Conservation (phyloP, 2,888 invertebrate genomes). For the Rosalia funebris region DNA sequence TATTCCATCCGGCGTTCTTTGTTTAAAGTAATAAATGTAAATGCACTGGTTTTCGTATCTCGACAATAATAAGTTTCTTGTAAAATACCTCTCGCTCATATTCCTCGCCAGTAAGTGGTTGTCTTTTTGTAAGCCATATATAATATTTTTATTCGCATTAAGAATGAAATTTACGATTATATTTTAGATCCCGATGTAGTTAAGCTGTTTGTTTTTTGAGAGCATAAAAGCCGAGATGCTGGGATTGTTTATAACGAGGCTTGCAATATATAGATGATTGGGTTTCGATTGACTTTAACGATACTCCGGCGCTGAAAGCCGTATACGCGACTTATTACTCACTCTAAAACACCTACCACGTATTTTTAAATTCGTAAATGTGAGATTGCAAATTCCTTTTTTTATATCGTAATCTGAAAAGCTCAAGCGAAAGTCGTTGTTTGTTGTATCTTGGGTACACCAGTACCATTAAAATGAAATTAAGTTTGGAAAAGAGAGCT, state of each 20-base stretch:
- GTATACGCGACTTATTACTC: too few species aligned
- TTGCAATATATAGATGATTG: background rate
- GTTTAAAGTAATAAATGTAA: conserved; percentile 9
- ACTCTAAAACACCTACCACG: too few species aligned
- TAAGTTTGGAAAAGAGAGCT: too few species aligned
- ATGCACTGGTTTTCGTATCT: conserved; percentile 18
- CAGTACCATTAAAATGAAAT: too few species aligned
- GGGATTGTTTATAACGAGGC: background rate
- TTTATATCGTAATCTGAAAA: too few species aligned
- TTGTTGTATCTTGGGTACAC: too few species aligned
- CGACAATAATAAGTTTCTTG: conserved; percentile 13
- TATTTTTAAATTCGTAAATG: too few species aligned
- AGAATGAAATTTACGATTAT: conserved; percentile 4
- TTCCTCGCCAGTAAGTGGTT: background rate
- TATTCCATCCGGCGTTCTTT: background rate
- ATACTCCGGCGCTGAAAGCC: background rate
- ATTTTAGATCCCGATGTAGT: conserved; percentile 3
- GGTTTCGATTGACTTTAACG: background rate
- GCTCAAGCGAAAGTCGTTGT: too few species aligned
- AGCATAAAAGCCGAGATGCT: background rate
- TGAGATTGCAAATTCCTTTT: too few species aligned
- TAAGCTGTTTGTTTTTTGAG: conserved; percentile 1
- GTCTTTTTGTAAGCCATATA: conserved; percentile 4
- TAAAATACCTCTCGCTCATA: conserved; percentile 6
- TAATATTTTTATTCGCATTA: conserved; percentile 17